Evolutionary conservation across 64 coral and sea anemone genomes (phyloP).

Genomic region (Dendronephthya gigantea): DNA sequence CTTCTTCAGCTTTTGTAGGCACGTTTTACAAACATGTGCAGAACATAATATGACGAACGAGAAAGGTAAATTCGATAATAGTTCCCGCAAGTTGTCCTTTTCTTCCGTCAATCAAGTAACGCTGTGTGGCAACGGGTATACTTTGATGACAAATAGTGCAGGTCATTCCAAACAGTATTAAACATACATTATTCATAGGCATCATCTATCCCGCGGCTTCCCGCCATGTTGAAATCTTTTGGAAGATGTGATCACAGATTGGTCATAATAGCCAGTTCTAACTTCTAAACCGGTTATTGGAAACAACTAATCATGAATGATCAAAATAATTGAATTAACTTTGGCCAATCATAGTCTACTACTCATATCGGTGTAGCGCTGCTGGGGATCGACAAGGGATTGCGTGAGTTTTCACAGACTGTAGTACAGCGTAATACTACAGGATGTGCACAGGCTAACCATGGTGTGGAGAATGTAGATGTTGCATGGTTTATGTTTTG

Average conservation of each 20-base stretch:
- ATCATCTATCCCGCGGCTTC: background rate
- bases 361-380: too few relatives aligned
- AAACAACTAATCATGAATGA: too few relatives aligned
- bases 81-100: conserved; percentile 6
- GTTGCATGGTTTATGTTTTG: conserved; percentile 43
- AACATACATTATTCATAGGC: background rate
- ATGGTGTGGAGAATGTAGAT: conserved; percentile 3
- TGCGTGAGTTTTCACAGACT: too few relatives aligned
- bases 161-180: background rate
- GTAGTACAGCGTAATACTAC: too few relatives aligned
- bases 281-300: background rate
- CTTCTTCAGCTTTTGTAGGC: conserved; percentile 10
- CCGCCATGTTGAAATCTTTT: background rate
- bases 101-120: conserved; percentile 6
- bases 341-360: too few relatives aligned
- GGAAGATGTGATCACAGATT: too few relatives aligned
- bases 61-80: conserved; percentile 11
- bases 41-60: background rate
- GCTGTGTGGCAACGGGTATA: background rate
- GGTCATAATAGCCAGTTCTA: too few relatives aligned
- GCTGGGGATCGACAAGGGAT: too few relatives aligned
- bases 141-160: conserved; percentile 20
- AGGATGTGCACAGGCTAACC: too few relatives aligned
- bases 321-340: too few relatives aligned
- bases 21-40: background rate